These are phyloP conservation scores for Xiphophorus birchmanni DNA, from an alignment of 2,797 vertebrate genomes.

Conservation along the genomic window DNA sequence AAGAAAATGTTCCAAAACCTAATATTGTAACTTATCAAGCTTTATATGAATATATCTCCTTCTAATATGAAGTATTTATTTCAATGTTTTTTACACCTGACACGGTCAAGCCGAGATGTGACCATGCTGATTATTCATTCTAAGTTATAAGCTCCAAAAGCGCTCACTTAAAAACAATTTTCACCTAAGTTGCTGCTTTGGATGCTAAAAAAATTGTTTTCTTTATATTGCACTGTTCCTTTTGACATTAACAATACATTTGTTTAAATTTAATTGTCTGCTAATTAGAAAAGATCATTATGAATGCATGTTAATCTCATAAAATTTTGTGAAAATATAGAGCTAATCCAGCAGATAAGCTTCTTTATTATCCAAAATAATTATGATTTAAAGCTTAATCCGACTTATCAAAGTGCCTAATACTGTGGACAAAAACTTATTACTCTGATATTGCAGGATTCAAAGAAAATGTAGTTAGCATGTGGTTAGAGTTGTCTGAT, in stretches of 20 bases:
- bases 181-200: neutral
- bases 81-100: neutral
- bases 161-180: neutral
- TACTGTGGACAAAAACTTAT: slow-evolving; percentile 63
- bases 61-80: neutral
- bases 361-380: slow-evolving; percentile 33
- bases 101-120: neutral
- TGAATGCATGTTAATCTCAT: slow-evolving; percentile 29
- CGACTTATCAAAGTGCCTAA: slow-evolving; percentile 60
- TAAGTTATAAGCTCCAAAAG: too few species aligned
- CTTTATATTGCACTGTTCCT: neutral
- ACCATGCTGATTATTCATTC: neutral
- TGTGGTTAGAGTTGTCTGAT: slow-evolving; percentile 22
- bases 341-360: slow-evolving; percentile 26
- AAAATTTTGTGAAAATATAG: slow-evolving; percentile 34
- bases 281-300: slow-evolving; percentile 10
- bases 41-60: neutral
- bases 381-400: slow-evolving; percentile 36
- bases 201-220: neutral
- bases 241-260: neutral
- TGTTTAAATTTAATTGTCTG: slow-evolving; percentile 12
- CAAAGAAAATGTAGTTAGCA: slow-evolving; percentile 20
- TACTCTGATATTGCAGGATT: slow-evolving; percentile 31
- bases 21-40: neutral
- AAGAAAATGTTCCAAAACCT: neutral